These are phyloP conservation scores for Sussaba pulchella DNA, from an alignment of 2,888 invertebrate species.

Conservation along the genomic window DNA sequence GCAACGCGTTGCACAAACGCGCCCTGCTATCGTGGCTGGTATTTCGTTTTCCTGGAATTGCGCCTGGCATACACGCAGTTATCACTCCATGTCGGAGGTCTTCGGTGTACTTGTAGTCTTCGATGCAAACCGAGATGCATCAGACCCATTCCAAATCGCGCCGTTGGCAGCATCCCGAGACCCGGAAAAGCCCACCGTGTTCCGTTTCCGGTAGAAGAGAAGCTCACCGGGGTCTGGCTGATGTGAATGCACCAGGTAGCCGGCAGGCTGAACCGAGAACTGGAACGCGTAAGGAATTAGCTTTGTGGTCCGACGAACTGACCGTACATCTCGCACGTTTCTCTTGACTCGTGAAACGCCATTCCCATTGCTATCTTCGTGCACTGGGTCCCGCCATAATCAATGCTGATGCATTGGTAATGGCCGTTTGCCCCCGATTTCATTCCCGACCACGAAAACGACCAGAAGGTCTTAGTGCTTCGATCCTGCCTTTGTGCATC, in stretches of 20 bases:
- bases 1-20: slow-evolving; percentile 16
- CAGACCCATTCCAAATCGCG: slow-evolving; percentile 26
- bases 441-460: neutral
- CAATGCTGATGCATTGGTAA: slow-evolving; percentile 71
- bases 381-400: slow-evolving; percentile 62
- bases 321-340: slow-evolving; percentile 27
- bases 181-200: slow-evolving; percentile 24
- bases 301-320: slow-evolving; percentile 65
- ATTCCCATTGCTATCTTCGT: slow-evolving; percentile 3
- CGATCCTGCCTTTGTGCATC: neutral
- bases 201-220: slow-evolving; percentile 10
- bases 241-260: slow-evolving; percentile 66
- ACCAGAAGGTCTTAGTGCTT: neutral
- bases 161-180: slow-evolving; percentile 11
- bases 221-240: slow-evolving; percentile 60
- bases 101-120: too few species aligned
- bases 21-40: neutral
- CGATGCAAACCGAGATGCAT: slow-evolving; percentile 17
- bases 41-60: slow-evolving; percentile 46
- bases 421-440: slow-evolving; percentile 33
- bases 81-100: slow-evolving; percentile 26
- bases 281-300: slow-evolving; percentile 65
- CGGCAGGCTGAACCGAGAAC: slow-evolving; percentile 53
- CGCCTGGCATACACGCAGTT: slow-evolving; percentile 19
- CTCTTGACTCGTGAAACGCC: slow-evolving; percentile 1